Evolutionary conservation across 2,888 invertebrate species (phyloP).

Genomic region (Panzeria rudis): DNA sequence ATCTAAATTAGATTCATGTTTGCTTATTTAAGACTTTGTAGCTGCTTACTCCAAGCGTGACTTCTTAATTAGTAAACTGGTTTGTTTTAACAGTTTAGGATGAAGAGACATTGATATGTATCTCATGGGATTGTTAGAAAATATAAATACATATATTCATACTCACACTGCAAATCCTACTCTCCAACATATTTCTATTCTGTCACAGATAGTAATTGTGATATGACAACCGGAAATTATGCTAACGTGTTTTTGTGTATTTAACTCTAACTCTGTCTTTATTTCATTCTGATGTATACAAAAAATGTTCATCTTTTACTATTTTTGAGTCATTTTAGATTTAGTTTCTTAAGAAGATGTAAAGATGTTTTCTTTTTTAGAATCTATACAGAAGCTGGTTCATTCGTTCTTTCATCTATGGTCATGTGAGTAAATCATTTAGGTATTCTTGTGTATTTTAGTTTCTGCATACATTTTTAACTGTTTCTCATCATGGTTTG

Average conservation of each 20-base stretch:
- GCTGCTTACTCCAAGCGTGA: constrained; percentile 51
- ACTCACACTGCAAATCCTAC: background rate
- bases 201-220: constrained; percentile 79
- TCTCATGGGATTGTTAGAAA: constrained; percentile 17
- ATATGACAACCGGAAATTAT: constrained; percentile 81
- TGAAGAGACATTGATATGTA: constrained; percentile 45
- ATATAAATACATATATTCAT: background rate
- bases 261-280: constrained; percentile 38
- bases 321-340: constrained; percentile 52
- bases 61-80: constrained; percentile 70
- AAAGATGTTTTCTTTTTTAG: constrained; percentile 37
- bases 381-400: constrained; percentile 50
- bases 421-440: constrained; percentile 50
- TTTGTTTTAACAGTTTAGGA: constrained; percentile 43
- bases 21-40: constrained; percentile 58
- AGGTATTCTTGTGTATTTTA: constrained; percentile 44
- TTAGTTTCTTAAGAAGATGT: constrained; percentile 50
- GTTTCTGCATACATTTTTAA: constrained; percentile 62
- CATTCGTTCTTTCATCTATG: constrained; percentile 40
- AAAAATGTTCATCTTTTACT: constrained; percentile 50
- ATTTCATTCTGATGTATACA: constrained; percentile 14
- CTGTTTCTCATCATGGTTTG: constrained; percentile 70
- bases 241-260: constrained; percentile 77
- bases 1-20: constrained; percentile 67
- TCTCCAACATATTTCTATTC: constrained; percentile 37